A percentile compares a stretch with the other conserved stretches of the same genome.
Evolutionary conservation across 2,797 vertebrate genomes (phyloP).

Genomic region (Lepus townsendii): DNA sequence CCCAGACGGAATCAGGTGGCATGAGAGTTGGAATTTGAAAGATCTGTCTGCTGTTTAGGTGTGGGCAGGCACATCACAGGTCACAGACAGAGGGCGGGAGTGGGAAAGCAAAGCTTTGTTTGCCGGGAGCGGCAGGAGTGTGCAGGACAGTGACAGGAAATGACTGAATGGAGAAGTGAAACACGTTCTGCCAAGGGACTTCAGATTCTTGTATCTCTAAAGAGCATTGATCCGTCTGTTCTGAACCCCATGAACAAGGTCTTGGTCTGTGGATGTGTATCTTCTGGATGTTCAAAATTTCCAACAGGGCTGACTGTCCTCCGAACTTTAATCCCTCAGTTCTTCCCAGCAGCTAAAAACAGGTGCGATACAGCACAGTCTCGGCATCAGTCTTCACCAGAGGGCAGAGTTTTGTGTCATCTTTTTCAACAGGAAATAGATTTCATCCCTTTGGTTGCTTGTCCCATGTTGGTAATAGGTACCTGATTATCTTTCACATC

Average conservation of each 20-base stretch:
- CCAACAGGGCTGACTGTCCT: not conserved
- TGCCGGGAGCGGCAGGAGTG: not conserved
- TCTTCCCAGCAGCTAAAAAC: not conserved
- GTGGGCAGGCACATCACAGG: not conserved
- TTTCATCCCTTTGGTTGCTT: not conserved
- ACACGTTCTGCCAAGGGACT: not conserved
- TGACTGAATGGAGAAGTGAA: too few relatives aligned
- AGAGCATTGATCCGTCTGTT: not conserved
- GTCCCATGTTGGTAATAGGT: not conserved
- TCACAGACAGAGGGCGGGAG: not conserved
- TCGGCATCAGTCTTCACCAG: not conserved
- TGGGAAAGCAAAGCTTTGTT: not conserved
- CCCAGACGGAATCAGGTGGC: not conserved
- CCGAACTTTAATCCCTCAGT: not conserved
- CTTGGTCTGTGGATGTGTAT: not conserved
- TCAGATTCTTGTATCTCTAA: not conserved
- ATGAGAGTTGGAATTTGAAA: not conserved
- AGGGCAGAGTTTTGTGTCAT: not conserved
- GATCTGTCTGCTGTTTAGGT: too few relatives aligned
- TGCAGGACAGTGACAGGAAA: not conserved
- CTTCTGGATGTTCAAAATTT: not conserved
- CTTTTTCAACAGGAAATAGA: not conserved
- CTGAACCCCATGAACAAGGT: not conserved
- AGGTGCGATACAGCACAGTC: not conserved
- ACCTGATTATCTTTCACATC: not conserved